phyloP scores from a whole-genome alignment of 2,113 vertebrate genomes.

The Axis porcinus region DNA sequence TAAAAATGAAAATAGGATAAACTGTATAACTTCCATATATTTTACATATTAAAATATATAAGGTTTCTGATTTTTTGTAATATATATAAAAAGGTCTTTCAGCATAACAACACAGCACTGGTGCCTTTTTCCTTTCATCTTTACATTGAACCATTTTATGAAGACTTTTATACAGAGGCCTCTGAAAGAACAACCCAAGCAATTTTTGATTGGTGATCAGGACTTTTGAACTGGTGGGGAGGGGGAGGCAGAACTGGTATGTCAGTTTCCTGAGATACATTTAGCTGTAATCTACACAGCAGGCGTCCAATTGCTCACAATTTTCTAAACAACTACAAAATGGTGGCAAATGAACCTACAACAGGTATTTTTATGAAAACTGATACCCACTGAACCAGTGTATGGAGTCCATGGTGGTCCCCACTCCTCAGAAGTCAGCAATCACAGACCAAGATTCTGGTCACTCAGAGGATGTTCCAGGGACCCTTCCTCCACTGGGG shows the following conservation, averaged over 20 bases:
- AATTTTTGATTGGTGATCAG: slow-evolving; percentile 13
- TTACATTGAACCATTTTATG: slow-evolving; percentile 17
- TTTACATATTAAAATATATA: neutral
- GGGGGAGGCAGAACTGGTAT: neutral
- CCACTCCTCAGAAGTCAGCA: neutral
- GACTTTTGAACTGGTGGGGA: neutral
- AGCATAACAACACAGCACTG: neutral
- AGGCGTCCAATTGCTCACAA: neutral
- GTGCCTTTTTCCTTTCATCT: slow-evolving; percentile 3
- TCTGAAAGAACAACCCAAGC: slow-evolving; percentile 3
- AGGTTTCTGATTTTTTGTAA: neutral
- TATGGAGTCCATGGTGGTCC: neutral
- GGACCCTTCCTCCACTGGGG: neutral
- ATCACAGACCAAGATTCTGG: neutral
- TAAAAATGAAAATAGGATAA: neutral
- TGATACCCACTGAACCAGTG: neutral
- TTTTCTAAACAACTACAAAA: slow-evolving; percentile 21
- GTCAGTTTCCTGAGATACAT: slow-evolving; percentile 43
- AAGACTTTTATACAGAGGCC: neutral
- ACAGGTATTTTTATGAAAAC: neutral
- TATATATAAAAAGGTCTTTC: neutral
- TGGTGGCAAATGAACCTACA: neutral
- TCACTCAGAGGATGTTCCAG: too few relatives aligned
- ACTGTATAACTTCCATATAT: neutral
- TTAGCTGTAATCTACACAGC: neutral